Percentiles rank a stretch among this genome's conserved stretches.
Conservation (phyloP, 2,888 invertebrate species). For the Monochamus alternatus region DNA sequence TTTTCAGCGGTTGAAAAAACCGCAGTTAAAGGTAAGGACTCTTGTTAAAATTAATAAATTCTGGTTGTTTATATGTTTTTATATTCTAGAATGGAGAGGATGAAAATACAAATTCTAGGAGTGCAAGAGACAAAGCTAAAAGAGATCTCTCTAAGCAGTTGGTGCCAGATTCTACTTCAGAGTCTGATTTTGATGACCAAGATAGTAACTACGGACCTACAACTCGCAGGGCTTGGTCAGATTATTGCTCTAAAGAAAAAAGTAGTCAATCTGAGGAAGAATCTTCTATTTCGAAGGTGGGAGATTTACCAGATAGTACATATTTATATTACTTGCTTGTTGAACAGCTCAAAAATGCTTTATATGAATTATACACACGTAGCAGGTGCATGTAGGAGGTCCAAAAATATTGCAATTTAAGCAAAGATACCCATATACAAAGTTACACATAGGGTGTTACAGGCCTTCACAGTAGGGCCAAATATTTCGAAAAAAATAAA, state of each 20-base stretch:
- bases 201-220: slow-evolving; percentile 77
- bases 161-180: slow-evolving; percentile 69
- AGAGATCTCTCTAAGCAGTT: slow-evolving; percentile 73
- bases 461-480: too few relatives aligned
- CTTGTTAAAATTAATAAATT: neutral
- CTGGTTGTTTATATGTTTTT: neutral
- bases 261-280: slow-evolving; percentile 78
- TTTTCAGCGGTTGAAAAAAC: slow-evolving; percentile 95
- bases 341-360: too few relatives aligned
- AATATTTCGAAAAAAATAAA: too few relatives aligned
- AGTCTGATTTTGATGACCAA: slow-evolving; percentile 68
- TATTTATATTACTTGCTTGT: too few relatives aligned
- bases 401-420: too few relatives aligned
- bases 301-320: neutral
- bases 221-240: slow-evolving; percentile 84
- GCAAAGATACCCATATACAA: too few relatives aligned
- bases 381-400: too few relatives aligned
- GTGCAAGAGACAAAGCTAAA: slow-evolving; percentile 71
- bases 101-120: slow-evolving; percentile 61
- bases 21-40: slow-evolving; percentile 78
- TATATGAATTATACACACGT: too few relatives aligned
- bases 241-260: slow-evolving; percentile 79
- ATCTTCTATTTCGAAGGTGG: slow-evolving; percentile 66
- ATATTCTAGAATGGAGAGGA: slow-evolving; percentile 62
- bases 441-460: too few relatives aligned